These are phyloP conservation scores for Melanotaenia boesemani DNA, from an alignment of 2,797 vertebrate species.

Conservation along the genomic window DNA sequence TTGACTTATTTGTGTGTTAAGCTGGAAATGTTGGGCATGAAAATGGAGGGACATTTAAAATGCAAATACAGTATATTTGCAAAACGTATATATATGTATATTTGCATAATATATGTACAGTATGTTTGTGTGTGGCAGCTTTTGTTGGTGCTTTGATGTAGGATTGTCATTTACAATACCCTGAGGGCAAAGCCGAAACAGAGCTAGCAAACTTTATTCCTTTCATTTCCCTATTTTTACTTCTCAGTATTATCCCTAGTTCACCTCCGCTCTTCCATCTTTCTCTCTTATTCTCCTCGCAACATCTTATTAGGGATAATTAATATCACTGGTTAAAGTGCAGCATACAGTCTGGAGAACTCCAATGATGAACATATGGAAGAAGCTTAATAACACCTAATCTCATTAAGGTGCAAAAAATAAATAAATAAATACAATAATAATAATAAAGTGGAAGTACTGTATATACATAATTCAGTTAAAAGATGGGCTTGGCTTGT, in stretches of 20 bases:
- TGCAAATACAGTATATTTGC: conserved; percentile 54
- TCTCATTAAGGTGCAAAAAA: conserved; percentile 50
- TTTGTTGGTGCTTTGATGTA: conserved; percentile 47
- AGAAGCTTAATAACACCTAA: conserved; percentile 53
- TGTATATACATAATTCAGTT: conserved; percentile 45
- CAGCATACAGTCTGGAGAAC: conserved; percentile 13
- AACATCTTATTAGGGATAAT: conserved; percentile 37
- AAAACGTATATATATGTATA: conserved; percentile 43
- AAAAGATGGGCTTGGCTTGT: conserved; percentile 23
- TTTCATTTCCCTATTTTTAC: background rate
- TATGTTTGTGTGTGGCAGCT: conserved; percentile 29
- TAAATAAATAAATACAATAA: conserved; percentile 38
- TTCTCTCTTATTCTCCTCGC: background rate
- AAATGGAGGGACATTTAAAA: conserved; percentile 51
- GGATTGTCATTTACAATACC: conserved; percentile 34
- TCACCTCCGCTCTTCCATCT: background rate
- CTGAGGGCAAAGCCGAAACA: conserved; percentile 33
- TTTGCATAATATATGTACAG: conserved; percentile 62
- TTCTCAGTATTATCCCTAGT: conserved; percentile 11
- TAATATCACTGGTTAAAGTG: conserved; percentile 35
- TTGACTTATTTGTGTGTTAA: conserved; percentile 23
- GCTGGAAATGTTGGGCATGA: conserved; percentile 26
- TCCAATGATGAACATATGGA: conserved; percentile 53
- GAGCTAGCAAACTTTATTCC: conserved; percentile 6
- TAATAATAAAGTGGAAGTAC: background rate